phyloP scores from a whole-genome alignment of 2,888 invertebrate genomes.

The Vannuccia rotundouncinata region DNA sequence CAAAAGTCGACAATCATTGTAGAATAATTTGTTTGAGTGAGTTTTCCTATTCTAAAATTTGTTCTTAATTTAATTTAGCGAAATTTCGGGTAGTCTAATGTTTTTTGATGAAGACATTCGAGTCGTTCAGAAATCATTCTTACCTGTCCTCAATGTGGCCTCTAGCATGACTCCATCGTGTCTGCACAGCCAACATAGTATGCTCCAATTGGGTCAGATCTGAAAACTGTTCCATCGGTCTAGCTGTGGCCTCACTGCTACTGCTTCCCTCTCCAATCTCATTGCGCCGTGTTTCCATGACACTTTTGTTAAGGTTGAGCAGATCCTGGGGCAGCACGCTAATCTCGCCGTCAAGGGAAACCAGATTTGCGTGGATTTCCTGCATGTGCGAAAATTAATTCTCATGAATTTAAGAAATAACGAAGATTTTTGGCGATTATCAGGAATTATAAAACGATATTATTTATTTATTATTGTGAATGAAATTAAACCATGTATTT shows the following conservation, averaged over 20 bases:
- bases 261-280: not conserved
- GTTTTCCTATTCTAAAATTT: no score
- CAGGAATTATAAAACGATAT: no score
- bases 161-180: conserved; percentile 13
- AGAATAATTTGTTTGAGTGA: not conserved
- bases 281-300: not conserved
- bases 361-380: conserved; percentile 10
- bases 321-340: not conserved
- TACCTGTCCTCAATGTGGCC: conserved; percentile 18
- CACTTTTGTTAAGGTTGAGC: not conserved
- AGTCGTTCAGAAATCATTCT: not conserved
- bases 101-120: not conserved
- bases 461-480: no score
- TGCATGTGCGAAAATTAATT: no score
- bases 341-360: not conserved
- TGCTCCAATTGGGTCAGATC: conserved; percentile 21
- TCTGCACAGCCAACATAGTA: not conserved
- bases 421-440: no score
- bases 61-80: no score
- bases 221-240: not conserved
- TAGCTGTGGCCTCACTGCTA: not conserved
- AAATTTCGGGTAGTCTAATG: no score
- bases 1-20: no score
- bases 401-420: no score
- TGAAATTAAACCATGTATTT: no score